These are phyloP conservation scores for Spongia lamella DNA, from an alignment of 37 sponge, comb jelly and placozoan genomes.

Conservation along the genomic window DNA sequence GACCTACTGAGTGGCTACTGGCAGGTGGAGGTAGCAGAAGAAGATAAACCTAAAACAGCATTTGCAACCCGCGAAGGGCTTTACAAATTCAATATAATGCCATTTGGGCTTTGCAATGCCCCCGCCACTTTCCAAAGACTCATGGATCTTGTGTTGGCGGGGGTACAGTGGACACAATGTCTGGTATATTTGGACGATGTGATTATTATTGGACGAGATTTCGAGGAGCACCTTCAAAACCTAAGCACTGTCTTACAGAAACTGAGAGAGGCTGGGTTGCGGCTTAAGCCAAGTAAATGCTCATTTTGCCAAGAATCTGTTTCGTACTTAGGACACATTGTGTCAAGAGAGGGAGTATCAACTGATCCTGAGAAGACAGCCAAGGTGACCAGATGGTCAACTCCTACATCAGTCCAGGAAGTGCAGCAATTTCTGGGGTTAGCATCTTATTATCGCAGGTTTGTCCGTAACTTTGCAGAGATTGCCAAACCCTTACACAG, in stretches of 20 bases:
- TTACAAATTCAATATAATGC: slow-evolving; percentile 40
- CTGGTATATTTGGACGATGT: slow-evolving; percentile 58
- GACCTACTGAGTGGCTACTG: slow-evolving; percentile 54
- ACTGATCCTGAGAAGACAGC: slow-evolving; percentile 18
- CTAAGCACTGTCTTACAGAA: slow-evolving; percentile 10
- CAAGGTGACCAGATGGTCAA: slow-evolving; percentile 14
- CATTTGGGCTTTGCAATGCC: slow-evolving; percentile 49
- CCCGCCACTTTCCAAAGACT: slow-evolving; percentile 54
- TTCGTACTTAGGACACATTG: slow-evolving; percentile 31
- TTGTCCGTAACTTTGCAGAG: slow-evolving; percentile 20
- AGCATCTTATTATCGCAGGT: slow-evolving; percentile 38
- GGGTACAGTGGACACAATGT: slow-evolving; percentile 25
- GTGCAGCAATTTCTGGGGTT: slow-evolving; percentile 40
- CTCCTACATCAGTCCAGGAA: slow-evolving; percentile 29
- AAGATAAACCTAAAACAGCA: slow-evolving; percentile 19
- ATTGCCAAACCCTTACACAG: slow-evolving; percentile 30
- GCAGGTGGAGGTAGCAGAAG: slow-evolving; percentile 45
- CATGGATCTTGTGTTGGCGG: slow-evolving; percentile 36
- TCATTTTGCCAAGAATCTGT: slow-evolving; percentile 1
- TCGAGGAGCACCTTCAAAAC: slow-evolving; percentile 28
- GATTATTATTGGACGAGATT: slow-evolving; percentile 20
- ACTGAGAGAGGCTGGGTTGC: slow-evolving; percentile 20
- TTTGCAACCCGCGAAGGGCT: slow-evolving; percentile 33
- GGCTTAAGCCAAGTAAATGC: slow-evolving; percentile 10
- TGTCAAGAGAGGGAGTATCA: slow-evolving; percentile 20